Base-by-base conservation (phyloP, 2,113 vertebrate species). In the Aramus guarauna region DNA sequence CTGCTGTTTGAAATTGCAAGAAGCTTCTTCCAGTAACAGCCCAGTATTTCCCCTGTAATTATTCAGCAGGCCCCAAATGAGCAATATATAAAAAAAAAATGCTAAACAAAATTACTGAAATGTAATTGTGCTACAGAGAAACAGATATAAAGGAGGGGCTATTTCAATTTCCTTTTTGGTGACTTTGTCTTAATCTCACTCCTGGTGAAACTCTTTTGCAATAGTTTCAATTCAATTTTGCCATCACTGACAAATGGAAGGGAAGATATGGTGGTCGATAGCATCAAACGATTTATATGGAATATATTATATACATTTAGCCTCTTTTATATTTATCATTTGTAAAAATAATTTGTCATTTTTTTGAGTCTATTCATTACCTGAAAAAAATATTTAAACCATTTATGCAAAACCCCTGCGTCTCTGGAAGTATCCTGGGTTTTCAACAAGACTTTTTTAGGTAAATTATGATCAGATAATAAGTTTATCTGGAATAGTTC, bases 41-140 rank as follows among this genome's bases (percentile, higher is more conserved):
- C 76, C 45, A 41, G 53, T 62, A 82, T 76, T 94, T 94, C 64
- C 60, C 53, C 34, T 32, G 41, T 58, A 96, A 90, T 92, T 85
- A 86, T 88, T 94, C 90, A 89, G 89, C 9, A 81, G 59, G 39
- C 26, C 76, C 29, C 92, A 75, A 92, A 94, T 63, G 56, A 96
- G 27, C 39, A 55, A 64, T 92, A 69, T 43, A 60, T 94, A 77
- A 78, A 88, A 84, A 84, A 84, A 69, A 45, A 16, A 37, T 4
- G 23, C 67, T 97, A 89, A 96, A 88, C 36, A 95, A 93, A 75
- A 85, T 86, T 83, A 86, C 56, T 81, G 60, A 90, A 94, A 94
- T 91, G 78, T 90, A 96, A 91, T 74, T 92, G 67, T 94, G 84
- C 55, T 86, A 75, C 68, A 96, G 74, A 89, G 30, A 95, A 90